Evolutionary conservation across 2,113 vertebrate species (phyloP), one percentile per base, ranked within the genome.

Genomic region (Ammodytes dubius): DNA sequence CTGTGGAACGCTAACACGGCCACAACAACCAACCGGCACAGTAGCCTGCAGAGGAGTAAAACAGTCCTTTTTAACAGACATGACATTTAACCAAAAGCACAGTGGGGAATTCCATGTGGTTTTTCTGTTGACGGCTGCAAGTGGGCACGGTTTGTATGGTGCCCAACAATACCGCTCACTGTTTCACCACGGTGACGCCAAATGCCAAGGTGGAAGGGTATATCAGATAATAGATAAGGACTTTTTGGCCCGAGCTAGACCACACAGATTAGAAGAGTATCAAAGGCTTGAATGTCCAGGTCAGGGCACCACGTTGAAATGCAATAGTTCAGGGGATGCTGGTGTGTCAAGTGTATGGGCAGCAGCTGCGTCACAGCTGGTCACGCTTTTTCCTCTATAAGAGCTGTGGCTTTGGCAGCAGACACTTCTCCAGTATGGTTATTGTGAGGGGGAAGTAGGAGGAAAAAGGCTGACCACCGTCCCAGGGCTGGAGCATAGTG

Each of bases 81-180:
- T 70, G 84, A 90, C 87, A 72, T 93, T 79, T 80, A 56, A 63
- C 80, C 27, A 27, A 78, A 82, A 79, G 74, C 83, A 58, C 58
- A 3, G 27, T 27, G 87, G 93, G 91, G 91, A 91, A 91, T 91
- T 91, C 90, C 85, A 14, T 83, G 88, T 15, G 88, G 90, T 87
- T 89, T 27, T 90, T 57, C 47, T 77, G 83, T 77, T 87, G 88
- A 87, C 91, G 82, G 86, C 76, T 64, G 70, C 50, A 76, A 89
- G 81, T 77, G 82, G 87, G 81, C 81, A 83, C 1, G 71, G 74
- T 87, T 84, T 83, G 75, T 82, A 56, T 61, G 43, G 56, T 71
- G 74, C 67, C 13, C 70, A 82, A 90, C 88, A 88, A 89, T 70
- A 79, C 69, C 8, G 83, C 81, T 68, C 77, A 14, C 70, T 88